Evolutionary conservation across 2,888 invertebrate species (phyloP).

Genomic region (Blera fallax): DNA sequence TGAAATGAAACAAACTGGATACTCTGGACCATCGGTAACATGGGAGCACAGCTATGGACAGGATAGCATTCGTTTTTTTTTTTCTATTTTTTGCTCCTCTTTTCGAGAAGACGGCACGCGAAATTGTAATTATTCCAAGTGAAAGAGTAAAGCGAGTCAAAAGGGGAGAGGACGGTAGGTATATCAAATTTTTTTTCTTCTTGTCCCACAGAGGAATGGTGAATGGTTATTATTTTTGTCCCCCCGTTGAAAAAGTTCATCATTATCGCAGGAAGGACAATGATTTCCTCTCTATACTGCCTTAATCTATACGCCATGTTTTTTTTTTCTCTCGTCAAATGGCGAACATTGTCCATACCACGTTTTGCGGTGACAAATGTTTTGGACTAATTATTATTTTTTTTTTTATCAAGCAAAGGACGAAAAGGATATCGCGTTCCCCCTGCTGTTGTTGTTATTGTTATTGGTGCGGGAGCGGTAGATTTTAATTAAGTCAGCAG

Average conservation of each 20-base stretch:
- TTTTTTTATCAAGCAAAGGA: slow-evolving; percentile 36
- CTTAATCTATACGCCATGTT: slow-evolving; percentile 47
- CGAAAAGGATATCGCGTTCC: slow-evolving; percentile 17
- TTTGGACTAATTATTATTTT: slow-evolving; percentile 64
- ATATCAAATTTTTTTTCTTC: slow-evolving; percentile 31
- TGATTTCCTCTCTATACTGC: slow-evolving; percentile 58
- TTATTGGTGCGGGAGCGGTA: slow-evolving; percentile 38
- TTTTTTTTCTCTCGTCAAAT: slow-evolving; percentile 6
- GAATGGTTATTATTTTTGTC: slow-evolving; percentile 50
- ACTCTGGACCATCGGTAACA: not conserved
- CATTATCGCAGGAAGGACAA: slow-evolving; percentile 64
- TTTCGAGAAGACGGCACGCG: slow-evolving; percentile 55
- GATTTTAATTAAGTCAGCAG: slow-evolving; percentile 68
- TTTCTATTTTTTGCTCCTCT: not conserved
- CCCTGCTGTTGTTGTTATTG: slow-evolving; percentile 42
- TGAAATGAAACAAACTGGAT: slow-evolving; percentile 38
- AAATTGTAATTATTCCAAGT: slow-evolving; percentile 64
- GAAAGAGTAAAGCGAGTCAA: slow-evolving; percentile 24
- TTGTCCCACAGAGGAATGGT: slow-evolving; percentile 24
- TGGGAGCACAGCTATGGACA: slow-evolving; percentile 19
- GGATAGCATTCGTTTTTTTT: slow-evolving; percentile 12
- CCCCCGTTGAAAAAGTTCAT: slow-evolving; percentile 52
- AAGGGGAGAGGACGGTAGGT: not conserved
- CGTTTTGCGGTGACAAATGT: slow-evolving; percentile 68
- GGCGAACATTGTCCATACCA: slow-evolving; percentile 11